Conservation (phyloP, 2,888 invertebrate genomes). For the Zelleria hepariella region DNA sequence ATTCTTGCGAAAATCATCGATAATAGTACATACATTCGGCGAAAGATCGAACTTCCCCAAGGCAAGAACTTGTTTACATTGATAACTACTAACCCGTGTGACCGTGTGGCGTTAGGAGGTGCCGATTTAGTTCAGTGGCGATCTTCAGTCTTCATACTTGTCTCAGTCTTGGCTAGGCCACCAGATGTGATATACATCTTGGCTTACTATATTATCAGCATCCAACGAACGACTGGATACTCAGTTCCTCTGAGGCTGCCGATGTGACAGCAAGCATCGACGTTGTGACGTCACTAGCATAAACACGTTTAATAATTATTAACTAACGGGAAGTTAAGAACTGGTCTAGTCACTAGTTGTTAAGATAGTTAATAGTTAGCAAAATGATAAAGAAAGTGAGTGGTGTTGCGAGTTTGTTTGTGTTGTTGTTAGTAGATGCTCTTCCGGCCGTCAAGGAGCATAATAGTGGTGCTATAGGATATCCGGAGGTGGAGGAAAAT, state of each 20-base stretch:
- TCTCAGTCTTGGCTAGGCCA: too few relatives aligned
- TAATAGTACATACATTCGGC: too few relatives aligned
- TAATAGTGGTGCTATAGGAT: slow-evolving; percentile 41
- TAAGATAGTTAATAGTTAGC: neutral
- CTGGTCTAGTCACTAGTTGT: neutral
- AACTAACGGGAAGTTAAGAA: neutral
- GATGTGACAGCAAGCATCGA: neutral
- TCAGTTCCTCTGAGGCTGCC: neutral
- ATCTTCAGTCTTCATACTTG: too few relatives aligned
- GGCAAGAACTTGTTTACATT: too few relatives aligned
- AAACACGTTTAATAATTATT: neutral
- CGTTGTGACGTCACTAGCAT: neutral
- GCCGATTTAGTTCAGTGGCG: too few relatives aligned
- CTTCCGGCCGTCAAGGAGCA: slow-evolving; percentile 6
- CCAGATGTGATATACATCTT: too few relatives aligned
- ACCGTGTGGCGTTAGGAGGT: too few relatives aligned
- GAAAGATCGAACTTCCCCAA: too few relatives aligned
- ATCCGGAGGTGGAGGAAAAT: slow-evolving; percentile 56
- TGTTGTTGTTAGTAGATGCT: neutral
- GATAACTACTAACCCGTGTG: too few relatives aligned
- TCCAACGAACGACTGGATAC: neutral
- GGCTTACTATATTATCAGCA: neutral
- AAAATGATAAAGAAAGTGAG: neutral
- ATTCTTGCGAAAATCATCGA: too few relatives aligned
- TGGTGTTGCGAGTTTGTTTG: slow-evolving; percentile 7